Evolutionary conservation across 2,888 invertebrate genomes (phyloP).

Genomic region (Pyrrhosoma nymphula): DNA sequence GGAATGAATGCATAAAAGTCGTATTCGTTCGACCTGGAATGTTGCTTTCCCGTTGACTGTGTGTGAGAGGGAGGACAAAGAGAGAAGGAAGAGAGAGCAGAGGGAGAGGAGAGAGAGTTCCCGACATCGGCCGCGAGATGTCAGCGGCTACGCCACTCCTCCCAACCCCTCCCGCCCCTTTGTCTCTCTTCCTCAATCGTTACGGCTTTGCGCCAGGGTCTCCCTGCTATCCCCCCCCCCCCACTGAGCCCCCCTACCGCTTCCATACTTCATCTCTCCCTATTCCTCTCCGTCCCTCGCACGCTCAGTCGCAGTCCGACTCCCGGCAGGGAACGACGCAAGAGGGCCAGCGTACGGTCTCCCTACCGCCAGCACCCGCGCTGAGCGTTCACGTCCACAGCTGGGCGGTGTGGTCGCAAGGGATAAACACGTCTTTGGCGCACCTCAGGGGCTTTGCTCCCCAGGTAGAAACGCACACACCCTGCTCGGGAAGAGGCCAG

Average conservation of each 20-base stretch:
- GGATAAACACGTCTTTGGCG: too few relatives aligned
- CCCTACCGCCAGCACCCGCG: neutral
- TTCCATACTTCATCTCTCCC: neutral
- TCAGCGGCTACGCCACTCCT: constrained; percentile 58
- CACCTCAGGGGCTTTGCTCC: too few relatives aligned
- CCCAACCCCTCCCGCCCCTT: neutral
- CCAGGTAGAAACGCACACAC: too few relatives aligned
- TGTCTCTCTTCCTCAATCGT: constrained; percentile 33
- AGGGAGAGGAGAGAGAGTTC: neutral
- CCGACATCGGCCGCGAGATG: constrained; percentile 47
- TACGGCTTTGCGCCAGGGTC: constrained; percentile 20
- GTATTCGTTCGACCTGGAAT: neutral
- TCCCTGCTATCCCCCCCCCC: neutral
- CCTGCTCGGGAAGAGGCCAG: neutral
- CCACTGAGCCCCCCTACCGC: neutral
- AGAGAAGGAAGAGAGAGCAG: neutral
- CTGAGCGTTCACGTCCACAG: too few relatives aligned
- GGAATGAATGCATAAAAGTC: neutral
- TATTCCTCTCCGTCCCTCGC: neutral
- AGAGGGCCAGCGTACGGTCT: neutral
- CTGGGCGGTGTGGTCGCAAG: neutral
- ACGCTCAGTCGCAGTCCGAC: neutral
- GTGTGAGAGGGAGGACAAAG: neutral
- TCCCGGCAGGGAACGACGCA: neutral
- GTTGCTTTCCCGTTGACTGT: neutral